Evolutionary conservation across 2,113 vertebrate genomes (phyloP), one percentile per base, ranked within the genome.

Genomic region (Hymenochirus boettgeri): DNA sequence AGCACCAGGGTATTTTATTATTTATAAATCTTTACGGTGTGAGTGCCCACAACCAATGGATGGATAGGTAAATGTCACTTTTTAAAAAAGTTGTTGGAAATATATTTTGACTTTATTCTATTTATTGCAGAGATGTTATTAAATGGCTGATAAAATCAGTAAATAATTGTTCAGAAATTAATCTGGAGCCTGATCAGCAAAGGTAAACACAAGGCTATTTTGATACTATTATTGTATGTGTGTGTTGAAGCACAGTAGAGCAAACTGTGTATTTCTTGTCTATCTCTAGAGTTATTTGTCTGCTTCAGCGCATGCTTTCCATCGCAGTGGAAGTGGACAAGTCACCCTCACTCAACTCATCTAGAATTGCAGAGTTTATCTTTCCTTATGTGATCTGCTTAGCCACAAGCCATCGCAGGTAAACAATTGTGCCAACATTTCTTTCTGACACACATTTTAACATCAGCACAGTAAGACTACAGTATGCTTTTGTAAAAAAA

Each of bases 251-350:
- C 66, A 42, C 21, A 6, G 19, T 50, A n/a, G 11, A 1, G 7
- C 54, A 2, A 46, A 31, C 17, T 2, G 1, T 7, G 7, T 19
- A 4, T 48, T 73, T 52, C 55, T 52, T 25, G 2, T 24, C 69
- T 62, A 73, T 70, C 70, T 57, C 45, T 72, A 99, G 96, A 82
- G 79, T 85, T 3, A 84, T 88, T 60, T 83, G 83, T 17, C 81
- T 91, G 72, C 85, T 99, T 48, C 94, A 98, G 79, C 81, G 83
- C 77, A 96, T 99, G 93, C 72, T 99, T 69, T 82, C 86, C 62
- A 78, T 98, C 1, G 89, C 94, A 1, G 80, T 97, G 50, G 93
- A 99, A 74, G 93, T 93, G 61, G 95, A 99, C 75, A 78, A 79
- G 51, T 89, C 85, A 77, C 96, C 94, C 50, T 84, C 80, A 31